phyloP scores from a whole-genome alignment of 1,140 invertebrate genomes.

The Adoxophyes honmai region DNA sequence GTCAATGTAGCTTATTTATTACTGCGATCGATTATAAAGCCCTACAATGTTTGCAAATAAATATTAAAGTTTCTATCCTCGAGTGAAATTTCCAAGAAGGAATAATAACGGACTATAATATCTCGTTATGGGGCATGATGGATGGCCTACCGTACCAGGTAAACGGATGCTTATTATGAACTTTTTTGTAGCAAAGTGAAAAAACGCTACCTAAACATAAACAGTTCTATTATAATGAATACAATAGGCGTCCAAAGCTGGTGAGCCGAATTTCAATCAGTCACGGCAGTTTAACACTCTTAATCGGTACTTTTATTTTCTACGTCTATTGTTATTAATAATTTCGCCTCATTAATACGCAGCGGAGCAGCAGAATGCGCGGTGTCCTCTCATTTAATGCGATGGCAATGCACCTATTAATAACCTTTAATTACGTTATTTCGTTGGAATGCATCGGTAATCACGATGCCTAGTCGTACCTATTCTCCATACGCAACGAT shows the following conservation, averaged over 20 bases:
- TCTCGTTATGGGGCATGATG: constrained; percentile 65
- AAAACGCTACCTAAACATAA: constrained; percentile 63
- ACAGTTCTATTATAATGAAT: constrained; percentile 59
- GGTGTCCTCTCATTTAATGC: constrained; percentile 40
- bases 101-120: constrained; percentile 55
- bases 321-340: constrained; percentile 61
- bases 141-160: constrained; percentile 58
- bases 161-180: constrained; percentile 43
- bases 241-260: constrained; percentile 54
- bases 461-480: neutral
- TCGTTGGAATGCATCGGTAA: constrained; percentile 16
- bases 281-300: constrained; percentile 69
- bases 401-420: constrained; percentile 47
- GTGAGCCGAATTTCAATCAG: constrained; percentile 61
- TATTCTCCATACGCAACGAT: neutral
- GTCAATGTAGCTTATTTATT: constrained; percentile 42
- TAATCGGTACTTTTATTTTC: constrained; percentile 68
- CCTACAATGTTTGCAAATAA: constrained; percentile 64
- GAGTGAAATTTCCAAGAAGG: constrained; percentile 36
- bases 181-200: constrained; percentile 37
- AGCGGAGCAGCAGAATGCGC: constrained; percentile 54
- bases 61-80: constrained; percentile 45
- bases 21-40: constrained; percentile 10
- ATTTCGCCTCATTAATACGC: constrained; percentile 70
- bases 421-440: constrained; percentile 54